Percentiles rank a stretch among this genome's conserved stretches.
phyloP scores from a whole-genome alignment of 2,888 invertebrate species.

The Siphlonurus alternatus region DNA sequence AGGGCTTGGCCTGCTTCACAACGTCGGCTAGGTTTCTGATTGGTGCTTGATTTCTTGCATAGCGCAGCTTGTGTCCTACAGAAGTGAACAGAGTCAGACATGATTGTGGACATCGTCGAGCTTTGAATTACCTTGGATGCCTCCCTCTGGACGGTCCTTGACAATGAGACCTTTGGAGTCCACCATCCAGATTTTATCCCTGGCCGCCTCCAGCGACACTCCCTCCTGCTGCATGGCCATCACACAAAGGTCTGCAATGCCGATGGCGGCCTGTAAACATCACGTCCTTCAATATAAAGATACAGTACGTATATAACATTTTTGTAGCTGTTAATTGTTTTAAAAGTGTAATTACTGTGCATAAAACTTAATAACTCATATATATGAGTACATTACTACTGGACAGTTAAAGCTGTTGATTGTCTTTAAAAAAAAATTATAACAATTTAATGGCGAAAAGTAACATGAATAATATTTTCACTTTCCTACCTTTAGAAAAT shows the following conservation, averaged over 20 bases:
- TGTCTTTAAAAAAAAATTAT: too few relatives aligned
- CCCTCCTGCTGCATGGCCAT: constrained; percentile 82
- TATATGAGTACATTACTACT: too few relatives aligned
- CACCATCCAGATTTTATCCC: constrained; percentile 77
- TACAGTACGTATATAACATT: too few relatives aligned
- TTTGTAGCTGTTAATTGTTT: too few relatives aligned
- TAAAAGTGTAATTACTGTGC: too few relatives aligned
- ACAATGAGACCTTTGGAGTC: constrained; percentile 92
- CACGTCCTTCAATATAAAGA: background rate
- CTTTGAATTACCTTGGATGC: constrained; percentile 12
- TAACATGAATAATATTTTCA: too few relatives aligned
- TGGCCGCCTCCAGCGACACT: constrained; percentile 50
- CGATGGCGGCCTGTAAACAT: constrained; percentile 58
- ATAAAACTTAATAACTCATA: too few relatives aligned
- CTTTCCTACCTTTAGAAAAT: too few relatives aligned
- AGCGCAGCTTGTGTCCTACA: constrained; percentile 47
- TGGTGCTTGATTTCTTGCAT: constrained; percentile 57
- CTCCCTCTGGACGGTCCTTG: constrained; percentile 45
- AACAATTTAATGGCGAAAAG: too few relatives aligned
- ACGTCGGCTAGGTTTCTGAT: constrained; percentile 66
- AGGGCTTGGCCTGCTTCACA: constrained; percentile 64
- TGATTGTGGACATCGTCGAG: too few relatives aligned
- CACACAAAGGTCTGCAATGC: constrained; percentile 81
- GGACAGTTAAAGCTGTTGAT: too few relatives aligned
- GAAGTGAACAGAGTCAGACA: background rate